These are phyloP conservation scores for Calliphora vicina DNA, from an alignment of 1,140 invertebrate genomes.

Conservation along the genomic window DNA sequence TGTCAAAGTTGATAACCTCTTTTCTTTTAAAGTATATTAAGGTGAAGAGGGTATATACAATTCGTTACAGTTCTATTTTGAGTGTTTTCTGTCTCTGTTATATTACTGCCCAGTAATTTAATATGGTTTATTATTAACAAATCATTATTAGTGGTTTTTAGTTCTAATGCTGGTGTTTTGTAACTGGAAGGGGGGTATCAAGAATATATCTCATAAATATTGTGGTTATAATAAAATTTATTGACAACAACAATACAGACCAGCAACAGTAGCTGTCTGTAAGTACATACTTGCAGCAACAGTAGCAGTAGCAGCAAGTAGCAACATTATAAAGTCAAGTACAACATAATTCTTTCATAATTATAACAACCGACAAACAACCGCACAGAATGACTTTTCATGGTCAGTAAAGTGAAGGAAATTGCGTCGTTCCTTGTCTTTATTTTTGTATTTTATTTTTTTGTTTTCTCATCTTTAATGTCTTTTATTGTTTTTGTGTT, in stretches of 20 bases:
- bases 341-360: conserved; percentile 7
- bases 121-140: not conserved
- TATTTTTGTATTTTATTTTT: not conserved
- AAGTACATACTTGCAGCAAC: no score
- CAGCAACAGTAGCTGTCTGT: no score
- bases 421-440: not conserved
- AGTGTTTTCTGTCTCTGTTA: not conserved
- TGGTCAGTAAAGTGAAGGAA: not conserved
- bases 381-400: not conserved
- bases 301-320: no score
- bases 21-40: no score
- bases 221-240: not conserved
- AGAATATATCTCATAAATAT: not conserved
- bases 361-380: not conserved
- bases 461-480: no score
- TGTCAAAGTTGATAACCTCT: no score
- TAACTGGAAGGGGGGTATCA: not conserved
- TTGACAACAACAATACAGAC: no score
- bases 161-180: not conserved
- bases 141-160: not conserved
- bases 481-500: not conserved
- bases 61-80: no score
- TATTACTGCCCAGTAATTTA: not conserved
- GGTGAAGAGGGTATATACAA: no score
- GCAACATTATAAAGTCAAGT: conserved; percentile 7